Evolutionary conservation across 2,888 invertebrate genomes (phyloP), one percentile per base, ranked within the genome.

Genomic region (Galerucella nymphaeae): DNA sequence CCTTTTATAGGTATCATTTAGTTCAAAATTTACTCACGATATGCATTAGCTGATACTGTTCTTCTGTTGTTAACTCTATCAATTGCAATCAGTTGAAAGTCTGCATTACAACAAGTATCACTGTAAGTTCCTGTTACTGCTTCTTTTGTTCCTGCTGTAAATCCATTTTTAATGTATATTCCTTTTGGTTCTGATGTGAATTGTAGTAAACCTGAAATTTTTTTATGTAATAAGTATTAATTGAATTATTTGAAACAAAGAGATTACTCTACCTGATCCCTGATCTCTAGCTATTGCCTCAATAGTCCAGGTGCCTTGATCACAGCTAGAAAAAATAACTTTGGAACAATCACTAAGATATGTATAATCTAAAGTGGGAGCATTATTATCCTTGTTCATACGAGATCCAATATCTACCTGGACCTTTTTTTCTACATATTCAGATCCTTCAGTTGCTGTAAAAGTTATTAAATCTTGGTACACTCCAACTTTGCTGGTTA

Each of bases 31-130:
- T 53, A 53, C 84, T 80, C 80, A 85, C 85, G 70, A 71, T 85
- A 85, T 62, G 86, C 91, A 83, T 95, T 93, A 13, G 93, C 88
- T 18, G 88, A 88, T 63, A 90, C 88, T 70, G 89, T 89, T 73
- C 89, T 88, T 6, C 90, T 89, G 82, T 94, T 94, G 0, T 93
- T 93, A 13, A 88, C 87, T 0, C 92, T 86, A 83, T 95, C 94
- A 11, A 90, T 89, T 0, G 93, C 94, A 1, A 89, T 90, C 5
- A 95, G 85, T 50, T 92, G 87, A 0, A 94, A 88, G 65, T 90
- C 88, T 0, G 93, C 91, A 8, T 91, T 89, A 83, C 94, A 95
- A 83, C 95, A 95, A 0, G 91, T 92, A 0, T 93, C 90, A 18
- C 91, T 88, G 83, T 93, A 94, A 3, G 90, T 89, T 0, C 93